phyloP scores from a whole-genome alignment of 2,113 vertebrate species.

The Rattus norvegicus region GRCr8 NC_086032.1:65152001-65152500 shows the following conservation, averaged over 20 bases:
- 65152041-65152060: not conserved
- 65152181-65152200: not conserved
- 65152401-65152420: conserved; percentile 95
- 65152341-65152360: conserved; percentile 91
- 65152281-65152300: not conserved
- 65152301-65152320: not conserved
- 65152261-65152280: not conserved
- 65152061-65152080: not conserved
- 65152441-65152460: conserved; percentile 94
- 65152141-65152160: not conserved
- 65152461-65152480: conserved; percentile 91
- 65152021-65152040: not conserved
- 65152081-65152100: not conserved
- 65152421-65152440: conserved; percentile 94
- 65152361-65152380: conserved; percentile 98
- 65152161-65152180: not conserved
- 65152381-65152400: conserved; percentile 98
- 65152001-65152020: not conserved
- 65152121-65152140: not conserved
- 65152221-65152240: not conserved
- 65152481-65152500: conserved; percentile 91
- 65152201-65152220: not conserved
- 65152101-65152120: not conserved
- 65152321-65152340: conserved; percentile 7
- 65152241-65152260: not conserved